A percentile compares a stretch with the other conserved stretches of the same genome.
phyloP scores from a whole-genome alignment of 2,888 invertebrate species.

The Eupeodes latifasciatus region DNA sequence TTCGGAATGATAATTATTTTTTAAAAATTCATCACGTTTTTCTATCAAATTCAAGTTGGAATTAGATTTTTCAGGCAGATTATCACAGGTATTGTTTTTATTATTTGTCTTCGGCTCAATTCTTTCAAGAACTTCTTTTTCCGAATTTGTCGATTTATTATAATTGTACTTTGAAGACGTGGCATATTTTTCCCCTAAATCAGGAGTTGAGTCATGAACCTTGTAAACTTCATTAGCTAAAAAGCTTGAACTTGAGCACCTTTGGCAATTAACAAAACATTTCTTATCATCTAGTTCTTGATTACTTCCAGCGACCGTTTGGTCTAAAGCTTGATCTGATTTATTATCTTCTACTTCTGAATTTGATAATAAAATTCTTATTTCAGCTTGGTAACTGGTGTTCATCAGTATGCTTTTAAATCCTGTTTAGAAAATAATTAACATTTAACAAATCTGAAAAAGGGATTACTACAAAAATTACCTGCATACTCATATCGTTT shows the following conservation, averaged over 20 bases:
- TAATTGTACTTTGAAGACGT: slow-evolving; percentile 56
- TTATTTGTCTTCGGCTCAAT: slow-evolving; percentile 43
- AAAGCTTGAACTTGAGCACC: slow-evolving; percentile 61
- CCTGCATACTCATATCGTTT: slow-evolving; percentile 92
- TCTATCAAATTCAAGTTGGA: slow-evolving; percentile 54
- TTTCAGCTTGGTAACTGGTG: slow-evolving; percentile 88
- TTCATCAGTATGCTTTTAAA: slow-evolving; percentile 88
- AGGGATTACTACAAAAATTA: slow-evolving; percentile 78
- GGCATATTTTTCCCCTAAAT: slow-evolving; percentile 29
- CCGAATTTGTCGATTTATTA: neutral
- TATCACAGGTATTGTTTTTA: slow-evolving; percentile 63
- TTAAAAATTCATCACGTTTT: slow-evolving; percentile 39
- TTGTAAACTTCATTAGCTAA: slow-evolving; percentile 56
- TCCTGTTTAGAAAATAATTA: slow-evolving; percentile 81
- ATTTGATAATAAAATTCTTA: slow-evolving; percentile 84
- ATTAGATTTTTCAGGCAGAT: slow-evolving; percentile 50
- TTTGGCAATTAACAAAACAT: slow-evolving; percentile 68
- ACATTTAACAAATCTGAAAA: neutral
- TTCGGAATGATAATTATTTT: slow-evolving; percentile 41
- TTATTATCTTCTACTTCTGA: slow-evolving; percentile 53
- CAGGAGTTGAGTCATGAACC: slow-evolving; percentile 38
- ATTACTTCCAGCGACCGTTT: slow-evolving; percentile 78
- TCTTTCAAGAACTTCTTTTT: neutral
- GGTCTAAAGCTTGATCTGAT: slow-evolving; percentile 79
- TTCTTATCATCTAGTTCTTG: slow-evolving; percentile 49